Evolutionary conservation across 92 coral and sea anemone species (phyloP), one percentile per base, ranked within the genome.

Genomic region (Palythoa heliodiscus): DNA sequence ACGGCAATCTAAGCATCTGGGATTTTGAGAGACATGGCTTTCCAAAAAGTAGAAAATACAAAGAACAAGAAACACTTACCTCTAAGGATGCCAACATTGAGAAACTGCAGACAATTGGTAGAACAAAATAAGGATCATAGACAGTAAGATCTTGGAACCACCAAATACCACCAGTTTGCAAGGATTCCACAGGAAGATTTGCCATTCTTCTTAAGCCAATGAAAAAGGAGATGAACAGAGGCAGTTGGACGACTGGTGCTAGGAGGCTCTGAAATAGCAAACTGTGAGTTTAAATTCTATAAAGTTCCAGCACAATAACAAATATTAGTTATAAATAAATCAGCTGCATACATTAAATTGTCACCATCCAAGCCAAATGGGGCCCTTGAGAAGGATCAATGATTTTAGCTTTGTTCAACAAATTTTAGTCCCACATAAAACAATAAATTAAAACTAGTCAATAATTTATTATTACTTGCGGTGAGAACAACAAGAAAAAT

Each of bases 71-170:
- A 40, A 76, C 14, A 29, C 67, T 79, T 61, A 96, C 99, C 97
- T 96, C 99, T 53, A 96, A 81, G 25, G 99, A 76, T 4, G 98
- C 97, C 95, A 96, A 54, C 99, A 96, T 96, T 10, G 98, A 87
- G 70, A 92, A 90, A 86, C 98, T 94, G 89, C 98, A 94, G 0
- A 96, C 71, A 16, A 96, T 80, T 8, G 99, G 99, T 17, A 95
- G 86, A 9, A 96, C 90, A 90, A 91, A 96, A 52, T 92, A 96
- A 14, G 99, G 99, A 75, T 96, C 99, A 68, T 78, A 86, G 5
- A 87, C 76, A 16, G 99, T 96, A 77, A 96, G 94, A 71, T 96
- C 99, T 52, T 90, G 92, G 54, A 96, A 84, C 99, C 99, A 96
- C 70, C 92, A 83, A 12, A 92, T 76, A 1, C 99, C 99, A 13